Base-by-base conservation (phyloP, 2,113 vertebrate genomes). In the Vimba vimba region DNA sequence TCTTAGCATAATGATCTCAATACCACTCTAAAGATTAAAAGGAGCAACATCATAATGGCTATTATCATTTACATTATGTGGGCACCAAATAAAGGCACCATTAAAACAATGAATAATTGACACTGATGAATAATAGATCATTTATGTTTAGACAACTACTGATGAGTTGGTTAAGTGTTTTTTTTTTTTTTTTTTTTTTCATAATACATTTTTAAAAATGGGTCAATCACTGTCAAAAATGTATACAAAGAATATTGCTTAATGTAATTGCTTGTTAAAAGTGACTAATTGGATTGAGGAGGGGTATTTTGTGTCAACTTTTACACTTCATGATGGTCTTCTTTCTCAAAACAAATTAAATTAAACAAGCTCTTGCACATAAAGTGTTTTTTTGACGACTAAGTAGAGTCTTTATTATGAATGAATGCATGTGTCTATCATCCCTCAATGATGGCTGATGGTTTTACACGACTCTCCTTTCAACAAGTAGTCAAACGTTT, bases 401-500 rank as follows among this genome's bases (percentile, higher is more conserved):
- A 27, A n/a, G 12, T 27, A 25, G 23, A 3, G 21, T 25, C 71
- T 75, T 47, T 47, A 59, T 79, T 57, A 57, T 39, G 52, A 79
- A 62, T 43, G 21, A 17, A 78, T 78, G 76, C 30, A 43, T 79
- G 55, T 9, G 77, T n/a, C 77, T 60, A 17, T 79, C 55, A 25
- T 43, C 59, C 50, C 59, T 25, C 4, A 33, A 55, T 77, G 57
- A 45, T 23, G 59, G 39, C 60, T 13, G 15, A 59, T 39, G 62
- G n/a, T 30, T 62, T 74, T 10, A 60, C 25, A 15, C 57, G 8
- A 39, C 17, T 57, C 1, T 50, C 12, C 60, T 77, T 66, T 79
- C 84, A 85, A 59, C 84, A 85, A 79, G 84, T 77, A 27, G 84
- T 36, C 13, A 10, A 71, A 23, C 68, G 36, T 39, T 43, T 71